Conservation (phyloP, 1,140 invertebrate species). For the Scaptodrosophila lebanonensis region DNA sequence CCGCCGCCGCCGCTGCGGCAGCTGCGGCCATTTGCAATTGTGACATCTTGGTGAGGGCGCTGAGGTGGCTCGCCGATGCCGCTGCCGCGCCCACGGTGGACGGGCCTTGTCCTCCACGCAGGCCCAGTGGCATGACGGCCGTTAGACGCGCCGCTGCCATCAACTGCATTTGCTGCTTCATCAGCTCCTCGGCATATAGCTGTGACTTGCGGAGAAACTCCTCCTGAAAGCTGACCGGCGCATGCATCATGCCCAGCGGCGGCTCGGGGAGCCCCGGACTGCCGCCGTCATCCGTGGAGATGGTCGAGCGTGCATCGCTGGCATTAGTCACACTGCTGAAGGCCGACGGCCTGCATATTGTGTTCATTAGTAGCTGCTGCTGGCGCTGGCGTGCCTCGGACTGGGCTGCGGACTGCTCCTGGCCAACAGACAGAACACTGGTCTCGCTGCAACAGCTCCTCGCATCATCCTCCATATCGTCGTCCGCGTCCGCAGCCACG, state of each 20-base stretch:
- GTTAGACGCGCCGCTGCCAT: slow-evolving; percentile 72
- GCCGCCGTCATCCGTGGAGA: slow-evolving; percentile 18
- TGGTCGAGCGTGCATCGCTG: slow-evolving; percentile 21
- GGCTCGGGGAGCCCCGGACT: not conserved
- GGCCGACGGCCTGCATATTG: slow-evolving; percentile 61
- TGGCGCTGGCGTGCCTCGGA: slow-evolving; percentile 34
- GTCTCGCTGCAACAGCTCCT: slow-evolving; percentile 81
- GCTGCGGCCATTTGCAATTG: slow-evolving; percentile 61
- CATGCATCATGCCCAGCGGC: not conserved
- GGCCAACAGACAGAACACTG: slow-evolving; percentile 83
- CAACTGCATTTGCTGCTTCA: slow-evolving; percentile 76
- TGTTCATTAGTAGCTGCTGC: slow-evolving; percentile 52
- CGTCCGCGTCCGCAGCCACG: slow-evolving; percentile 15
- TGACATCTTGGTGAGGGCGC: slow-evolving; percentile 52
- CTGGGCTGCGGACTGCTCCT: slow-evolving; percentile 78
- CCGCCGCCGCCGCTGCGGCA: slow-evolving; percentile 55
- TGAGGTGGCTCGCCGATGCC: slow-evolving; percentile 15
- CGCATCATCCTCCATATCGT: slow-evolving; percentile 48
- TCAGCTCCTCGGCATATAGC: slow-evolving; percentile 75
- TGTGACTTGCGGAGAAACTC: slow-evolving; percentile 75
- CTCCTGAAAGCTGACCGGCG: slow-evolving; percentile 58
- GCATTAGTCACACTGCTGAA: slow-evolving; percentile 48
- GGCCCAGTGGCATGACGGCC: slow-evolving; percentile 36
- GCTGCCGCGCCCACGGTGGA: not conserved
- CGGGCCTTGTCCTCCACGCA: not conserved